Base-by-base conservation (phyloP, 92 coral and sea anemone genomes). In the Bergia puertoricense region DNA sequence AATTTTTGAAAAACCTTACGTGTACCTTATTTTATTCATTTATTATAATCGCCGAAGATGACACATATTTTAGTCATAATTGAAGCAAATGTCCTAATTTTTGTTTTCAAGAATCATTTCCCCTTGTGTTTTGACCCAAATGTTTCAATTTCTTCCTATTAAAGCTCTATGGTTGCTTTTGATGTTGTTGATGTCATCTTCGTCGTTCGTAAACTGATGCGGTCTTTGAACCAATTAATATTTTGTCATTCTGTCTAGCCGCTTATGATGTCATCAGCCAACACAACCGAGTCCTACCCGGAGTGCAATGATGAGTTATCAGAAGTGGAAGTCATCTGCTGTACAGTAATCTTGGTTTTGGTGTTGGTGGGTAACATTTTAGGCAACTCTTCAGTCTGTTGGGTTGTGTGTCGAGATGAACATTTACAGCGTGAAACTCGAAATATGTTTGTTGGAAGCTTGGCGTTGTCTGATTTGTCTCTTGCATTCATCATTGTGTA, bases 401-500 rank as follows among this genome's bases (percentile, higher is more conserved):
- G 78, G 77, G 77, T 45, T 1, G 77, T 69, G 6, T 44, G 66
- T 11, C 56, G 65, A 11, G 86, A 83, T n/a, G 65, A 68, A 14
- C 65, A 57, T 2, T 40, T 83, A 0, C 59, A 40, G 50, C 57
- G 66, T 8, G 77, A 83, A 83, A 83, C 46, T 42, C 8, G 86
- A 36, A 83, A 68, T 74, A 83, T 22, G 6, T 83, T 83, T 14
- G 23, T 83, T 67, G 86, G 86, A 7, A 83, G 86, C 67, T 67
- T 83, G 77, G 86, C 86, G 36, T 8, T 83, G 4, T 83, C 86
- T 10, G 86, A 83, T 45, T 69, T 68, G 15, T 37, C 66, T 1
- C 6, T 69, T 10, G 50, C 66, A 15, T 36, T 54, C n/a, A 42
- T 43, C 39, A 68, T 83, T 13, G 77, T 37, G 14, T 69, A 44